A percentile compares a stretch with the other conserved stretches of the same genome.
Evolutionary conservation across 2,797 vertebrate species (phyloP).

Genomic region (Pseudocheirus occidentalis): DNA sequence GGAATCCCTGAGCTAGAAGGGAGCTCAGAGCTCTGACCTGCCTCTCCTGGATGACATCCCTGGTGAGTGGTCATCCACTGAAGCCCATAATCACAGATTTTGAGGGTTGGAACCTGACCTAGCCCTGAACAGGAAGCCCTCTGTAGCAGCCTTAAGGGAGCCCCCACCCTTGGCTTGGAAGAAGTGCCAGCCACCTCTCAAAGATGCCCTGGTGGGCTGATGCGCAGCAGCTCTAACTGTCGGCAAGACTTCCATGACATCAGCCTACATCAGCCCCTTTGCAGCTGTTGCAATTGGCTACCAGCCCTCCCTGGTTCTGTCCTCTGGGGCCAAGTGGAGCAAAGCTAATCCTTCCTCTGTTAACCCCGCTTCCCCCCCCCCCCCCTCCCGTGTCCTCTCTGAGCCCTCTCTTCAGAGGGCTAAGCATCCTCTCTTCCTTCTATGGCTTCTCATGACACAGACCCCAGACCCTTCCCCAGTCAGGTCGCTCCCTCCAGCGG

Average conservation of each 20-base stretch:
- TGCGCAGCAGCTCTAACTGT: not conserved
- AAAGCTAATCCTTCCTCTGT: not conserved
- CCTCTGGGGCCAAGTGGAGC: not conserved
- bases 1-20: not conserved
- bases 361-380: no score
- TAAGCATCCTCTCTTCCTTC: not conserved
- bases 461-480: not conserved
- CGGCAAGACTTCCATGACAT: not conserved
- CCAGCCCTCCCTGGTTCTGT: no score
- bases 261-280: not conserved
- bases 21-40: not conserved
- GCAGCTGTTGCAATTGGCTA: not conserved
- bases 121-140: not conserved
- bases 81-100: not conserved
- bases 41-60: not conserved
- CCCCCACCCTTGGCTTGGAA: not conserved
- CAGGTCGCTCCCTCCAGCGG: not conserved
- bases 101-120: not conserved
- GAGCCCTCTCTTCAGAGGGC: not conserved
- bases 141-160: not conserved
- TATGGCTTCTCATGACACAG: not conserved
- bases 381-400: no score
- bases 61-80: not conserved
- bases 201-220: not conserved
- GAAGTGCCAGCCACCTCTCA: not conserved